Evolutionary conservation across 2,888 invertebrate genomes (phyloP).

Genomic region (Acronicta aceris): DNA sequence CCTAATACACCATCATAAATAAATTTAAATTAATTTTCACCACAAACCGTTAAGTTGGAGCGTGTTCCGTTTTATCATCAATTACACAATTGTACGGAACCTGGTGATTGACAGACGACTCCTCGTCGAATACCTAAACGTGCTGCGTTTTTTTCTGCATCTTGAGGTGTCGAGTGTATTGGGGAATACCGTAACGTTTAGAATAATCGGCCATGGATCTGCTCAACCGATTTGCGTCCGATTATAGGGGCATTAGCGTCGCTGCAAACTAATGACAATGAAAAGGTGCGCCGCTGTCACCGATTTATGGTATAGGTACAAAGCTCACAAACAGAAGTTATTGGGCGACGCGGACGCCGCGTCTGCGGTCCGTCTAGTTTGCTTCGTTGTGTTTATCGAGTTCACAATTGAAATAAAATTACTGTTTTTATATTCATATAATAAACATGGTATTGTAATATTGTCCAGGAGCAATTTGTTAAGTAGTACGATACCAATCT

Average conservation of each 20-base stretch:
- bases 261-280: not conserved
- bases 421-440: too few species aligned
- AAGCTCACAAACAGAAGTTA: not conserved
- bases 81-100: slow-evolving; percentile 14
- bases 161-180: not conserved
- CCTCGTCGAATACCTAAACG: not conserved
- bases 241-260: slow-evolving; percentile 6
- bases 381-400: not conserved
- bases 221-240: slow-evolving; percentile 6
- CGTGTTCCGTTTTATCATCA: not conserved
- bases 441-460: not conserved
- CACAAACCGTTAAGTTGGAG: slow-evolving; percentile 40
- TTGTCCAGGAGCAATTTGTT: too few species aligned
- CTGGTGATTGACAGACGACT: slow-evolving; percentile 1
- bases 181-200: slow-evolving; percentile 24
- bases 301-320: slow-evolving; percentile 4
- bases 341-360: slow-evolving; percentile 3
- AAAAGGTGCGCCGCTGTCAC: not conserved
- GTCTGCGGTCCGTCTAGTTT: not conserved
- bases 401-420: not conserved
- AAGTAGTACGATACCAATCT: too few species aligned
- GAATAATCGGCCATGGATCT: slow-evolving; percentile 16
- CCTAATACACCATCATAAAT: slow-evolving; percentile 16
- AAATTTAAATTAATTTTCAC: slow-evolving; percentile 28
- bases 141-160: not conserved